Evolutionary conservation across 2,797 vertebrate species (phyloP).

Genomic region (Holocentrus rufus): DNA sequence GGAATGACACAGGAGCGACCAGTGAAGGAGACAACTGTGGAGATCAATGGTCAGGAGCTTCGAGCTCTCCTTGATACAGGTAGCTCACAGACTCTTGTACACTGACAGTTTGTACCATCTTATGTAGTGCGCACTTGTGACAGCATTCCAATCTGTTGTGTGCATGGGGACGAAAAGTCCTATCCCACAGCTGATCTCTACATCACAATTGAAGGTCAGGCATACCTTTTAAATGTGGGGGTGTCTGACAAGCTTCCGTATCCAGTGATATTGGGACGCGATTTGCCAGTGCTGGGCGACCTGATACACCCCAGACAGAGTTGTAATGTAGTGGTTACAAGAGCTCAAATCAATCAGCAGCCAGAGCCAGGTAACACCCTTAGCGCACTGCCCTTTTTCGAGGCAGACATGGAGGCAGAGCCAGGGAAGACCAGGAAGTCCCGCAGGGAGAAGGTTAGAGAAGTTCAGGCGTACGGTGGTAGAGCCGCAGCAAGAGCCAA

Average conservation of each 20-base stretch:
- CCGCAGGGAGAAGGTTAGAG: background rate
- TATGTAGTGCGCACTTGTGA: background rate
- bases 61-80: background rate
- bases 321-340: background rate
- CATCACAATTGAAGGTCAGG: background rate
- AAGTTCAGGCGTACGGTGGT: background rate
- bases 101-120: background rate
- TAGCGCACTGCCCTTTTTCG: slow-evolving; percentile 26
- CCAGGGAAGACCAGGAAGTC: slow-evolving; percentile 12
- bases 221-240: background rate
- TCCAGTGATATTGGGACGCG: background rate
- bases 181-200: background rate
- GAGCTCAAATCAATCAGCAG: background rate
- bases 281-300: slow-evolving; percentile 1
- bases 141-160: background rate
- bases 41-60: background rate
- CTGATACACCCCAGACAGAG: background rate
- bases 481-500: background rate
- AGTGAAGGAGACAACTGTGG: background rate
- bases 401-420: slow-evolving; percentile 2
- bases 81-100: background rate
- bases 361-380: background rate
- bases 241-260: background rate
- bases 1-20: background rate
- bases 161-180: background rate